Evolutionary conservation across 2,888 invertebrate species (phyloP), one percentile per base, ranked within the genome.

Genomic region (Gasteruption jaculator): DNA sequence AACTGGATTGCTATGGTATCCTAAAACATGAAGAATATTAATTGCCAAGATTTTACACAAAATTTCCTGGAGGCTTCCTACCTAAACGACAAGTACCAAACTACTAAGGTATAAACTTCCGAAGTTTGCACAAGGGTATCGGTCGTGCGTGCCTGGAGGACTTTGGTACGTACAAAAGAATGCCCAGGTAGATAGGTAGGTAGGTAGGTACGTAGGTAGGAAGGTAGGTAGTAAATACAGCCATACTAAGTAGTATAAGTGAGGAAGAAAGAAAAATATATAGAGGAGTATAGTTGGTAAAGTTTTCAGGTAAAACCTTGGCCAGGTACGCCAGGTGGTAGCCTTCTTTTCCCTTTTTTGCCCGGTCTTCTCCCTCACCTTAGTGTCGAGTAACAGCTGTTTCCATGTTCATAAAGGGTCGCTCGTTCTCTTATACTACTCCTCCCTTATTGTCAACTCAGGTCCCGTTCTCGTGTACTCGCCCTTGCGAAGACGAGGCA

Each of bases 301-400:
- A 53, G 53, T 54, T 48, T 57, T 62, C 64, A 61, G 61, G 60
- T 60, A 61, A 58, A 58, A 54, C 61, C 58, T 26, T 40, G 58
- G 56, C 61, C 64, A 65, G 65, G 62, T 65, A 67, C 58, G 66
- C 69, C 69, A 69, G 69, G 69, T 69, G 69, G 63, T 58, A 63
- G 60, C 60, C 63, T 64, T 60, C 59, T 63, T 64, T 49, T 59
- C 56, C 41, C 43, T 48, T 46, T 47, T 41, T 21, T 46, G 32
- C 40, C 37, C 42, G 45, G 48, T 46, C 45, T 48, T 45, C 38
- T 33, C 49, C 41, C 50, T 49, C 52, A 50, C 49, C 51, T 45
- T 47, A n/a, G 39, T 43, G 44, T 58, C 62, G 61, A 50, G 49
- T 50, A 66, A 68, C 69, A 70, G 69, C 69, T 70, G 69, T 70